Evolutionary conservation across 2,113 vertebrate species (phyloP), one percentile per base, ranked within the genome.

Genomic region (Elephantulus edwardii): DNA sequence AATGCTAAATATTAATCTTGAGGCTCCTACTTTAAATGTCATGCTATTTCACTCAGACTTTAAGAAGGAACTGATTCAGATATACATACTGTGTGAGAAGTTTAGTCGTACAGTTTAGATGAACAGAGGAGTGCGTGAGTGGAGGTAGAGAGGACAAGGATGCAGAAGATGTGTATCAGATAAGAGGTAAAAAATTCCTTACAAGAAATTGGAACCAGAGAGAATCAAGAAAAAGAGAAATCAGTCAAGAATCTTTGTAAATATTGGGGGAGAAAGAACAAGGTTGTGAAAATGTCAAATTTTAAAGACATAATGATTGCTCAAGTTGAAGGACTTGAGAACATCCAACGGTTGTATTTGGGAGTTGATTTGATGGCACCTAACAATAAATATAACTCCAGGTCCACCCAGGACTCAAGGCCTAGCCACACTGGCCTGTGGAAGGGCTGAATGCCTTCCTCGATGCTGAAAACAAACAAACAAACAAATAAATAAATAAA

Each of bases 311-410:
- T 70, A 66, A 71, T 48, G 5, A 54, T n/a, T 13, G 16, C 75
- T 83, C 40, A 94, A 71, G 10, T 79, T 44, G 33, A 85, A 93
- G 28, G 30, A 88, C 83, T 77, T 74, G 17, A 54, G 30, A 40
- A 22, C 82, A 58, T 0, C 14, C 20, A 24, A 3, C 26, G 3
- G 9, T 58, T 86, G 24, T 33, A 50, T 38, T 64, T 42, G 22
- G 19, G 48, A 80, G n/a, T n/a, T n/a, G n/a, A n/a, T n/a, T n/a
- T n/a, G n/a, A n/a, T n/a, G n/a, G n/a, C n/a, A n/a, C n/a, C n/a
- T n/a, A n/a, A n/a, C n/a, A n/a, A n/a, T n/a, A n/a, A n/a, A n/a
- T n/a, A n/a, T n/a, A n/a, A n/a, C n/a, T n/a, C n/a, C n/a, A n/a
- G n/a, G n/a, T n/a, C n/a, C n/a, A n/a, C n/a, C n/a, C n/a, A n/a